phyloP scores from a whole-genome alignment of 2,797 vertebrate species.

The Pampus argenteus region DNA sequence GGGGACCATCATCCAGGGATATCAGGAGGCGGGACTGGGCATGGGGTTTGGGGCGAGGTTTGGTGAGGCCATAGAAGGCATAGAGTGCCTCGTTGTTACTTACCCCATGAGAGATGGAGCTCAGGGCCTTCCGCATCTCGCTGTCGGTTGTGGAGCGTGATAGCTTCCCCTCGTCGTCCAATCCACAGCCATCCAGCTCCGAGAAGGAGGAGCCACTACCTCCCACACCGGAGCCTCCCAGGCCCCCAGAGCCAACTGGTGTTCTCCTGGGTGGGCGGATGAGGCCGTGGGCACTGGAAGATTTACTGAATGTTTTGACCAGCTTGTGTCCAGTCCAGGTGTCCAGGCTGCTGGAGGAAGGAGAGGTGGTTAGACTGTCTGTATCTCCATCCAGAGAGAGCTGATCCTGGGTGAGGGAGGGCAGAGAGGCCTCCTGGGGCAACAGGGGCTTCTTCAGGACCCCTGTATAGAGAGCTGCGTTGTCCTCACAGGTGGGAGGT shows the following conservation, averaged over 20 bases:
- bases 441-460: conserved; percentile 92
- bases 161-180: conserved; percentile 90
- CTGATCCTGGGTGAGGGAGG: conserved; percentile 87
- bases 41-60: conserved; percentile 88
- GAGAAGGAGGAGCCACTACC: conserved; percentile 89
- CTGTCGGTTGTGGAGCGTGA: conserved; percentile 93
- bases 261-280: conserved; percentile 93
- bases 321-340: conserved; percentile 93
- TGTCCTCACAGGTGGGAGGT: conserved; percentile 88
- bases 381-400: conserved; percentile 88
- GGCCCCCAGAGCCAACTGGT: conserved; percentile 58
- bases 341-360: conserved; percentile 93
- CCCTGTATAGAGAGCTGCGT: conserved; percentile 92
- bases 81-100: conserved; percentile 93
- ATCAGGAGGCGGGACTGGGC: conserved; percentile 89
- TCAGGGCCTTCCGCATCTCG: conserved; percentile 94
- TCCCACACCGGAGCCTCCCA: conserved; percentile 84
- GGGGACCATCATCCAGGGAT: conserved; percentile 91
- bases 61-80: conserved; percentile 91
- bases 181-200: conserved; percentile 87
- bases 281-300: conserved; percentile 90
- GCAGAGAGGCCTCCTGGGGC: conserved; percentile 85
- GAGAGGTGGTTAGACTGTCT: conserved; percentile 90
- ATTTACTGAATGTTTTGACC: conserved; percentile 93
- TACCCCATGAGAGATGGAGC: conserved; percentile 96